A percentile compares a stretch with the other conserved stretches of the same genome.
Conservation (phyloP, 2,888 invertebrate genomes). For the Phasia obesa region DNA sequence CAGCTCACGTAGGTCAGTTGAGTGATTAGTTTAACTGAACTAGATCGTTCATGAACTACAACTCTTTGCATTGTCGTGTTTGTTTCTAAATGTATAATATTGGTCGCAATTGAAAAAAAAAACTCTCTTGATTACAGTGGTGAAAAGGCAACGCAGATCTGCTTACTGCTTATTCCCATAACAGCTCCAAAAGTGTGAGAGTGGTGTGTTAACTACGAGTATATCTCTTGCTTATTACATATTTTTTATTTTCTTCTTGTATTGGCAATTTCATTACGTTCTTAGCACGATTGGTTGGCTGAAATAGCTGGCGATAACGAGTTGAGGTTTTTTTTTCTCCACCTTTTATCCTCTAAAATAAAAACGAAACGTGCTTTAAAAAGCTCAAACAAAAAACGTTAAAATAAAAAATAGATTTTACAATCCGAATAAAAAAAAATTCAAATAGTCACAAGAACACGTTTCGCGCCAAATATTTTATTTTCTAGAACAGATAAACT, state of each 20-base stretch:
- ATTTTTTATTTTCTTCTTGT: conserved; percentile 39
- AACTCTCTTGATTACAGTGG: too few relatives aligned
- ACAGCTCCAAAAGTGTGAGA: neutral
- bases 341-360: conserved; percentile 27
- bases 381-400: too few relatives aligned
- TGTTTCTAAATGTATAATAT: too few relatives aligned
- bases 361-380: conserved; percentile 57
- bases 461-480: conserved; percentile 71
- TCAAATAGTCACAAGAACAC: conserved; percentile 68
- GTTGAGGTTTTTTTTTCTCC: conserved; percentile 40
- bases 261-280: conserved; percentile 68
- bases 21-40: too few relatives aligned
- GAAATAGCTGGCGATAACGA: conserved; percentile 61
- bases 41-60: too few relatives aligned
- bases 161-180: too few relatives aligned
- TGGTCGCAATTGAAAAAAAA: too few relatives aligned
- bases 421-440: conserved; percentile 54
- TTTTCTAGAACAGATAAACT: conserved; percentile 70
- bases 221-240: conserved; percentile 12
- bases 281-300: conserved; percentile 64
- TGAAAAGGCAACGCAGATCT: too few relatives aligned
- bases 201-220: conserved; percentile 26
- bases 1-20: too few relatives aligned
- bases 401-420: conserved; percentile 64
- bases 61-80: too few relatives aligned